Evolutionary conservation across 2,113 vertebrate genomes (phyloP), one percentile per base, ranked within the genome.

Genomic region (Syrmaticus mikado): DNA sequence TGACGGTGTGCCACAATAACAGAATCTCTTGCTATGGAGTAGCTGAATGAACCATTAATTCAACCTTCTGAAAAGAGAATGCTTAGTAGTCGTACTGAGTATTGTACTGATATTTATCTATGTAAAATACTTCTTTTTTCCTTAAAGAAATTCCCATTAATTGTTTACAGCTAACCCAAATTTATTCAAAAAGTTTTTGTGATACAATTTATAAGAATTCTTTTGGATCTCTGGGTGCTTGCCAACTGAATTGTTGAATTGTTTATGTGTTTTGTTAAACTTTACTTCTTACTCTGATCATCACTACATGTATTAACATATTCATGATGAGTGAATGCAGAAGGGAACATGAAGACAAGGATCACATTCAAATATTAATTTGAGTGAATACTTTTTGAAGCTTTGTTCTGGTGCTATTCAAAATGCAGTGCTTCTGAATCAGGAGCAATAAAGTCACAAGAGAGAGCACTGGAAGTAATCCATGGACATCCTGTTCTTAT

Each of bases 401-500:
- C 28, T 88, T 85, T 67, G 43, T 16, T 50, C 41, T 75, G 28
- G 14, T 22, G 17, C 15, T 80, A 13, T 81, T 86, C 52, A 90
- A 81, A 93, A 94, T 32, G 53, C 61, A n/a, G 20, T 72, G 58
- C 89, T 95, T 92, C 93, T 92, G 75, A 91, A 87, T 90, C 61
- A 94, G 85, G 95, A 91, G 79, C 0, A 1, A 91, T 88, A 91
- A 92, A 72, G 48, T 65, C 65, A 75, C 72, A 57, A 80, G 78
- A 53, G 75, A 53, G 52, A 65, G 27, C 46, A 57, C 57, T 96
- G 93, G 91, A 95, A 95, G 85, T 72, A 84, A 86, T 88, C 93
- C 93, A 75, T 65, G 85, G 48, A 91, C 90, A 91, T 95, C 87
- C 79, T 84, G 80, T 95, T 92, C 80, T 75, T 94, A 61, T 92